phyloP scores from a whole-genome alignment of 2,797 vertebrate species.

The Galago senegalensis region DNA sequence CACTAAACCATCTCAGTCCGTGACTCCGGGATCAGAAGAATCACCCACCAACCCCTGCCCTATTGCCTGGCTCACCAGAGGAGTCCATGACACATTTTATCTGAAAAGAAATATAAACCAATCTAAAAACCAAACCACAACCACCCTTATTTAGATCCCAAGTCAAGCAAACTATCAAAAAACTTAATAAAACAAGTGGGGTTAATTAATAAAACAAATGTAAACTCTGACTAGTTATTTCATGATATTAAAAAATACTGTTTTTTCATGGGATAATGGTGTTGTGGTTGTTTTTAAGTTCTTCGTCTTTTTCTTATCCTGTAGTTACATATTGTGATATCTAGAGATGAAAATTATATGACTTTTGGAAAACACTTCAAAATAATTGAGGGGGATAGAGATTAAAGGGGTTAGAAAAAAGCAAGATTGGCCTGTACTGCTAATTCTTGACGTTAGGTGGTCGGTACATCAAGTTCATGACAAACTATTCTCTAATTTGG shows the following conservation, averaged over 20 bases:
- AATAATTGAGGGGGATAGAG: not conserved
- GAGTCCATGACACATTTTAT: not conserved
- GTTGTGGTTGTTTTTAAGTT: not conserved
- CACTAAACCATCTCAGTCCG: not conserved
- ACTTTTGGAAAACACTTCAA: not conserved
- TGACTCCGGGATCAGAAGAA: not conserved
- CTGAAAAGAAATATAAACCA: not conserved
- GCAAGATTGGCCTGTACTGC: not conserved
- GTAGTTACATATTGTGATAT: not conserved
- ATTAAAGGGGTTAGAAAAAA: not conserved
- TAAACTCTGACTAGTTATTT: not conserved
- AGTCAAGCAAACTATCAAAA: not conserved
- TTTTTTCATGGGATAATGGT: not conserved
- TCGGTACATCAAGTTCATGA: not conserved
- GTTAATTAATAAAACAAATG: not conserved
- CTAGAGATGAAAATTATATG: constrained; percentile 27
- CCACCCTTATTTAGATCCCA: not conserved
- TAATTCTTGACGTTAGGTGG: not conserved
- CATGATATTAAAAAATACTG: not conserved
- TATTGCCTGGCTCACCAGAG: not conserved
- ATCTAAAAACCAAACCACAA: not conserved
- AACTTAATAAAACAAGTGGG: not conserved
- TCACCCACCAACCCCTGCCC: not conserved
- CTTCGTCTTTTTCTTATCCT: constrained; percentile 20
- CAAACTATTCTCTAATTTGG: not conserved